Evolutionary conservation across 2,888 invertebrate genomes (phyloP), one percentile per base, ranked within the genome.

Genomic region (Hypomecis punctinalis): DNA sequence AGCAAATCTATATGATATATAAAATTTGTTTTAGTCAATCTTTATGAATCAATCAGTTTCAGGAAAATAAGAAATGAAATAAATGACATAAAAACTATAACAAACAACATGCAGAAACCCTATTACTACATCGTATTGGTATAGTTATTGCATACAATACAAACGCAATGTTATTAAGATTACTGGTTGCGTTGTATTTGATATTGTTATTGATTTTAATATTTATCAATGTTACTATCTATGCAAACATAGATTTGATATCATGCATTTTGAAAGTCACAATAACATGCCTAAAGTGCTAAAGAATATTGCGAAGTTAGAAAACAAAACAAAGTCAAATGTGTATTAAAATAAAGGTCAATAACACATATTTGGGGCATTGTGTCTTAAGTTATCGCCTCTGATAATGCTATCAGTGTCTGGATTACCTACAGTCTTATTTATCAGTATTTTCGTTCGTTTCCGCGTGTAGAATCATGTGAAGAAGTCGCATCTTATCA

Each of bases 321-420:
- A 42, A 33, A 13, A 52, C 40, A 61, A 57, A 51, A 61, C 35
- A 65, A 61, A 57, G 47, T 58, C 39, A 48, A 47, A 9, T 10
- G 8, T 56, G 11, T 11, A 23, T 23, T 23, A 23, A 23, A 23
- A 23, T 23, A 42, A 66, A 68, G 72, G 69, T 73, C 72, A 73
- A 71, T 64, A 73, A 53, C 72, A 71, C 67, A 54, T 39, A 71
- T 70, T 55, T 63, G 52, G 73, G 65, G 67, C 68, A 73, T 40
- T 52, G 61, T 53, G 53, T 48, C 53, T 61, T 60, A 42, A 45
- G n/a, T 59, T 37, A 23, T 54, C 47, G 39, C 52, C 47, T 39
- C 8, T 42, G 64, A 67, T 69, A 66, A 66, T 45, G 52, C 37
- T 66, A 65, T 70, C 67, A 63, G 46, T 52, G 45, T 11, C 43